Evolutionary conservation across 2,888 invertebrate genomes (phyloP).

Genomic region (Busseola fusca): DNA sequence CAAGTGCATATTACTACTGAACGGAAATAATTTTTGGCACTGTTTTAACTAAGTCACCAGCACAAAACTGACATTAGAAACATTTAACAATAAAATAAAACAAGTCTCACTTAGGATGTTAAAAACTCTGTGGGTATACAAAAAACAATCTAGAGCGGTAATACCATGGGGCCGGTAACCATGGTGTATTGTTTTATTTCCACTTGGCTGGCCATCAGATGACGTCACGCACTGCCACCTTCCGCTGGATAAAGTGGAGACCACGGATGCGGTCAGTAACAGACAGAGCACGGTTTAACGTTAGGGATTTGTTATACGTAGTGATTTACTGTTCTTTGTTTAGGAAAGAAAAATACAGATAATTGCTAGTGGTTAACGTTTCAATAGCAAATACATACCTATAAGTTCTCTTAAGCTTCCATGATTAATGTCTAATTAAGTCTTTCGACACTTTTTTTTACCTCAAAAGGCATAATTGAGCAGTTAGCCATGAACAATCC

Average conservation of each 20-base stretch:
- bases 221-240: constrained; percentile 84
- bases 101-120: constrained; percentile 28
- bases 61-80: constrained; percentile 28
- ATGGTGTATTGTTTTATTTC: constrained; percentile 79
- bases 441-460: constrained; percentile 10
- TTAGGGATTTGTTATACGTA: constrained; percentile 22
- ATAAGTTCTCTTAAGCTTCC: neutral
- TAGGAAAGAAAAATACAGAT: neutral
- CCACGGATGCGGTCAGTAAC: constrained; percentile 60
- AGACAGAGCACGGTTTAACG: constrained; percentile 37
- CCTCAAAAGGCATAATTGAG: constrained; percentile 42
- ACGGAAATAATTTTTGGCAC: constrained; percentile 59
- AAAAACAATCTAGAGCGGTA: constrained; percentile 65
- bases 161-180: constrained; percentile 69
- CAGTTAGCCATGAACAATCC: constrained; percentile 59
- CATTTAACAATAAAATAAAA: constrained; percentile 31
- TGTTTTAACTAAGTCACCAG: constrained; percentile 28
- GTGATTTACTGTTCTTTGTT: constrained; percentile 36
- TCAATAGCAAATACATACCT: neutral
- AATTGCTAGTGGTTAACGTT: neutral
- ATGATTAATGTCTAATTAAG: constrained; percentile 15
- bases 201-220: constrained; percentile 81
- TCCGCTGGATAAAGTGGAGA: constrained; percentile 74
- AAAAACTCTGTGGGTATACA: constrained; percentile 33
- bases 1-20: constrained; percentile 41